Conservation (phyloP, 2,113 vertebrate genomes). For the Rattus rattus region DNA sequence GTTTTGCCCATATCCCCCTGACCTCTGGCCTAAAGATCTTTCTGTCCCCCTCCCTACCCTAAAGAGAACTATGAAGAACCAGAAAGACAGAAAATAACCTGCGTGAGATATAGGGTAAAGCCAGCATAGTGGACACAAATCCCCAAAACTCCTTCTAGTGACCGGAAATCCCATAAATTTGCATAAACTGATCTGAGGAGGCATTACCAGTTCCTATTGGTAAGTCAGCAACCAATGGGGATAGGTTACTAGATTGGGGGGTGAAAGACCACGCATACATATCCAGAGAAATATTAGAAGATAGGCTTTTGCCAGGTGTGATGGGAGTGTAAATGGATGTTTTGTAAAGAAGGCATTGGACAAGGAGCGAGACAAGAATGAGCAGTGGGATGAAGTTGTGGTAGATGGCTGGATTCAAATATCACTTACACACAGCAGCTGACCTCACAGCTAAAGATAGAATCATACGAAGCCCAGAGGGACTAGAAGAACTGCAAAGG, state of each 20-base stretch:
- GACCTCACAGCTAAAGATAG: not conserved
- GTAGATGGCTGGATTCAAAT: not conserved
- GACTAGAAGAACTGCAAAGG: not conserved
- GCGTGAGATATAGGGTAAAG: not conserved
- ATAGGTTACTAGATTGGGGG: not conserved
- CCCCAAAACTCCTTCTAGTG: not conserved
- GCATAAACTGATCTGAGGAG: not conserved
- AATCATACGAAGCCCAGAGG: not conserved
- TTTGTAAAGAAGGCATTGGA: not conserved
- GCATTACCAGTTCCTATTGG: not conserved
- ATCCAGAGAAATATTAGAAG: constrained; percentile 1
- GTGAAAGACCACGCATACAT: not conserved
- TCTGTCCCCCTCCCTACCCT: not conserved
- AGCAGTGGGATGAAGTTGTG: not conserved
- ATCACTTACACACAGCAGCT: not conserved
- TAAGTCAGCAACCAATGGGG: not conserved
- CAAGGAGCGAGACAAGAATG: not conserved
- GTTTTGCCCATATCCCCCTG: not conserved
- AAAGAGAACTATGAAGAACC: not conserved
- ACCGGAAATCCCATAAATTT: not conserved
- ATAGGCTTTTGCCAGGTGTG: not conserved
- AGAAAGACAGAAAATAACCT: not conserved
- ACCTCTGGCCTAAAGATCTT: not conserved
- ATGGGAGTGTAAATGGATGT: not conserved
- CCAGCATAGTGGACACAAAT: not conserved